Evolutionary conservation across 2,113 vertebrate species (phyloP).

Genomic region (Polyodon spathula): DNA sequence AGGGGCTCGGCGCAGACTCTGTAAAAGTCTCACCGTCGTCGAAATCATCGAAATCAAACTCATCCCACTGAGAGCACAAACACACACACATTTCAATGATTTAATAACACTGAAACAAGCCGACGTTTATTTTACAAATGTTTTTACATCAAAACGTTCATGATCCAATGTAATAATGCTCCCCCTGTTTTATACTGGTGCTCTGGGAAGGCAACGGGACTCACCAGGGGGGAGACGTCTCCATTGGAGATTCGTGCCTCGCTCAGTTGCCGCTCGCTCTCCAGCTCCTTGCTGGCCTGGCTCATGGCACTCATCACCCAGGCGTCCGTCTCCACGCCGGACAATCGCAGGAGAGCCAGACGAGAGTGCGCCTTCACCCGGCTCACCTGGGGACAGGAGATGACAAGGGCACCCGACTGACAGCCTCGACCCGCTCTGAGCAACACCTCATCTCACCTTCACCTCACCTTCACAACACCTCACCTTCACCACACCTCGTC

Average conservation of each 20-base stretch:
- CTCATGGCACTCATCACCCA: constrained; percentile 59
- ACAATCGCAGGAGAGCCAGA: constrained; percentile 54
- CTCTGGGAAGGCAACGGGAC: too few relatives aligned
- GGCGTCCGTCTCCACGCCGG: constrained; percentile 55
- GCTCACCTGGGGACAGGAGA: constrained; percentile 58
- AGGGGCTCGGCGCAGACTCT: constrained; percentile 35
- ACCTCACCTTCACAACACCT: too few relatives aligned
- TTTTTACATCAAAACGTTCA: too few relatives aligned
- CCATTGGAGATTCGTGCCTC: constrained; percentile 64
- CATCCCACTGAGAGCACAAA: constrained; percentile 50
- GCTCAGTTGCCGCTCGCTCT: constrained; percentile 62
- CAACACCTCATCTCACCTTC: too few relatives aligned
- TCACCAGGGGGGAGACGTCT: constrained; percentile 45
- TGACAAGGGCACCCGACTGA: background rate
- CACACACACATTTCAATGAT: too few relatives aligned
- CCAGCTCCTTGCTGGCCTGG: constrained; percentile 63
- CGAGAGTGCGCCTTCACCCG: constrained; percentile 70
- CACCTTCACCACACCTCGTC: background rate
- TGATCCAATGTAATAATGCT: too few relatives aligned
- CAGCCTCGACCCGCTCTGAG: background rate
- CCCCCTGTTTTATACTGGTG: too few relatives aligned
- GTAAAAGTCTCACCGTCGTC: constrained; percentile 65
- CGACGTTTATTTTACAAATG: too few relatives aligned
- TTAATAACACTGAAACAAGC: too few relatives aligned
- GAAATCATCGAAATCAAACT: constrained; percentile 69